A percentile compares a stretch with the other conserved stretches of the same genome.
phyloP scores from a whole-genome alignment of 2,113 vertebrate species.

The Gavialis gangeticus region DNA sequence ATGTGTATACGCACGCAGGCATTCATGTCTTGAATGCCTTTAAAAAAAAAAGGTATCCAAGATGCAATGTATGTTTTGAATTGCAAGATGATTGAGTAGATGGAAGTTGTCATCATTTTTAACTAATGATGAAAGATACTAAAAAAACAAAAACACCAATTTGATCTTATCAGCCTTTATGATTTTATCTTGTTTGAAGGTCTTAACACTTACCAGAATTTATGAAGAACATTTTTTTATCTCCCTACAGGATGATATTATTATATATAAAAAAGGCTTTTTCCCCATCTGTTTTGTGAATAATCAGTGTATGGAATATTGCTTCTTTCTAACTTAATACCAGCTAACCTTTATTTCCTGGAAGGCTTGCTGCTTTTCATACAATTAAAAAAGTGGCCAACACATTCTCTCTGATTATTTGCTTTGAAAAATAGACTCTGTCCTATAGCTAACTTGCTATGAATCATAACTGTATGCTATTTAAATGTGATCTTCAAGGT shows the following conservation, averaged over 20 bases:
- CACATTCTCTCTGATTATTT: not conserved
- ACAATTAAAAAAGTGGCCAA: not conserved
- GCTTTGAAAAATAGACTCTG: not conserved
- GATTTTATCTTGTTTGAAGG: not conserved
- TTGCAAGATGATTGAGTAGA: not conserved
- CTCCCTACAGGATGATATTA: not conserved
- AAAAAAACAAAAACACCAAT: not conserved
- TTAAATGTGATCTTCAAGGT: not conserved
- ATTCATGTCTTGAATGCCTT: not conserved
- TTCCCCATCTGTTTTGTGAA: not conserved
- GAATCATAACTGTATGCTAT: not conserved
- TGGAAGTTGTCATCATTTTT: conserved; percentile 2
- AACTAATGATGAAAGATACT: not conserved
- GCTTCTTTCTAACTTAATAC: not conserved
- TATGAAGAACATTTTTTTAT: not conserved
- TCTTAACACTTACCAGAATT: not conserved
- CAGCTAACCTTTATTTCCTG: not conserved
- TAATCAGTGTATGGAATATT: not conserved
- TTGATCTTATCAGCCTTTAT: not conserved
- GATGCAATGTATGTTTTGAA: not conserved
- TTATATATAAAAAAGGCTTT: too few relatives aligned
- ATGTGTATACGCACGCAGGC: not conserved
- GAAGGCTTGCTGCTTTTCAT: not conserved
- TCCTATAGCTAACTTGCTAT: not conserved
- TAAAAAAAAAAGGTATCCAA: not conserved